A percentile compares a stretch with the other conserved stretches of the same genome.
phyloP scores from a whole-genome alignment of 1,140 invertebrate species.

The Wiebesia pumilae region DNA sequence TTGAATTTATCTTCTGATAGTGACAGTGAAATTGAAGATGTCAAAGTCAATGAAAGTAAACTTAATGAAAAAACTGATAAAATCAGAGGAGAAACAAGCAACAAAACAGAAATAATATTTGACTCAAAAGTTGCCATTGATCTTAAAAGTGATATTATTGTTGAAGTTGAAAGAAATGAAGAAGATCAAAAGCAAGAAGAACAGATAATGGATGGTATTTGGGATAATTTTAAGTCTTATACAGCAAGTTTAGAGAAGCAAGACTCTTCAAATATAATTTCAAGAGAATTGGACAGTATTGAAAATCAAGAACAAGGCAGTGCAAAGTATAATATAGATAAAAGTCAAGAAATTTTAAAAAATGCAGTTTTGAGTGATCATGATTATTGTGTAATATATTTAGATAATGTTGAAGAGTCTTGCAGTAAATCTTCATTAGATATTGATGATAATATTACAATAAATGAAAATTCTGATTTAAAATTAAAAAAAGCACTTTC shows the following conservation, averaged over 20 bases:
- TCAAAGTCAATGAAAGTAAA: conserved; percentile 58
- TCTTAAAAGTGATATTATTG: conserved; percentile 55
- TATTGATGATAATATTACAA: conserved; percentile 63
- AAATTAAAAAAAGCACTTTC: conserved; percentile 64
- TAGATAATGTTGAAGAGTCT: conserved; percentile 59
- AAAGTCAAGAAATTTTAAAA: conserved; percentile 63
- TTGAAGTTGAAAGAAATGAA: conserved; percentile 67
- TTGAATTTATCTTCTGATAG: conserved; percentile 87
- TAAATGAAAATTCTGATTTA: conserved; percentile 57
- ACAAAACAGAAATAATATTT: conserved; percentile 10
- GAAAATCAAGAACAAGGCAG: conserved; percentile 23
- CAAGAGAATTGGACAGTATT: conserved; percentile 7
- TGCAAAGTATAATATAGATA: conserved; percentile 46
- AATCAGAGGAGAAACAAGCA: conserved; percentile 14
- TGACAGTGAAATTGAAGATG: conserved; percentile 80
- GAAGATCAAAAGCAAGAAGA: conserved; percentile 73
- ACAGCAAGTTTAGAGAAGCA: conserved; percentile 77
- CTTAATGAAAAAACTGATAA: conserved; percentile 55
- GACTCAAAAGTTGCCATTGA: conserved; percentile 42
- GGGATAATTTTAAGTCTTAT: conserved; percentile 87
- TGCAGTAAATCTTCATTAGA: conserved; percentile 49
- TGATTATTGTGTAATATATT: conserved; percentile 73
- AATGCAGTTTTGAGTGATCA: conserved; percentile 74
- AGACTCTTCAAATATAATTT: conserved; percentile 52
- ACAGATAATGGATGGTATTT: conserved; percentile 81